Percentiles rank a stretch among this genome's conserved stretches.
phyloP scores from a whole-genome alignment of 2,888 invertebrate genomes.

The Chloromyia formosa region DNA sequence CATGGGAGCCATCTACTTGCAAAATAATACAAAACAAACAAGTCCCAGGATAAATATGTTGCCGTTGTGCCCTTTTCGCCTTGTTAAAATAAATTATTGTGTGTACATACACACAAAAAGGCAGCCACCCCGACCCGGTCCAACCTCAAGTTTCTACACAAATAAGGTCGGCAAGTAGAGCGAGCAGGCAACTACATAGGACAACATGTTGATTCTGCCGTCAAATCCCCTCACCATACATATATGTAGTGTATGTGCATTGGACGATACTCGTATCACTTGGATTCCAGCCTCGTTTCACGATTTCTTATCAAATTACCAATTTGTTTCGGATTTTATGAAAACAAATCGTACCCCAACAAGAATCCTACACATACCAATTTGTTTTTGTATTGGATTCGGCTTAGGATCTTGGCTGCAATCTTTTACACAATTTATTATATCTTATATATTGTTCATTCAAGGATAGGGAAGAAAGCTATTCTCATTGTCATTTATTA shows the following conservation, averaged over 20 bases:
- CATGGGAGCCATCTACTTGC: not conserved
- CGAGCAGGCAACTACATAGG: not conserved
- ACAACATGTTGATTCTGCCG: conserved; percentile 17
- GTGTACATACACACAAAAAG: not conserved
- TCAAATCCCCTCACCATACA: not conserved
- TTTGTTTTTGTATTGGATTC: not conserved
- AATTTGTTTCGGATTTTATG: conserved; percentile 36
- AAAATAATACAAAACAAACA: not conserved
- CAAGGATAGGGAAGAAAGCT: no score
- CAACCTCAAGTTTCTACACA: not conserved
- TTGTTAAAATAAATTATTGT: conserved; percentile 39
- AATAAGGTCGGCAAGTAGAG: not conserved
- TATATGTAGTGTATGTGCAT: conserved; percentile 4
- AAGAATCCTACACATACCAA: not conserved
- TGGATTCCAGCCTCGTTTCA: conserved; percentile 16
- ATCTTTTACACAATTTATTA: not conserved
- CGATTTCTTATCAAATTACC: conserved; percentile 41
- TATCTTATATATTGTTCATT: not conserved
- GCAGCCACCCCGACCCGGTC: not conserved
- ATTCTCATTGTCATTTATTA: no score
- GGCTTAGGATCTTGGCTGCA: not conserved
- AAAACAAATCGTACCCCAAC: conserved; percentile 24
- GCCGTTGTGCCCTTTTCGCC: conserved; percentile 24
- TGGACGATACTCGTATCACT: conserved; percentile 3
- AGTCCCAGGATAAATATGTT: conserved; percentile 16